Evolutionary conservation across 2,888 invertebrate genomes (phyloP).

Genomic region (Allygus modestus): DNA sequence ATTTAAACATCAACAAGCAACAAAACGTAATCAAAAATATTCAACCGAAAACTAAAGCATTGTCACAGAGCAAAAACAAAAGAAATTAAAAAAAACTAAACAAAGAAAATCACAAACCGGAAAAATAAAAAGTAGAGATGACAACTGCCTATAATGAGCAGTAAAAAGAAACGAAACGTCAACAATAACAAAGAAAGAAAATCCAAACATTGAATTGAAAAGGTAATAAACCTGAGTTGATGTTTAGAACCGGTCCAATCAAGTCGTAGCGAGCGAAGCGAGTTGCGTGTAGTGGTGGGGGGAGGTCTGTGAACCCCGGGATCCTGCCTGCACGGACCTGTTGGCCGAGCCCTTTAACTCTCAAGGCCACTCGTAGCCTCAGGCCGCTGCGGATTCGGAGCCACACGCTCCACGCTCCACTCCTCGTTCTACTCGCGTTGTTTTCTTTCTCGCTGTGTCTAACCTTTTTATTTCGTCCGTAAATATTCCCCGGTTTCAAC

Average conservation of each 20-base stretch:
- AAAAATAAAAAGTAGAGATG: slow-evolving; percentile 30
- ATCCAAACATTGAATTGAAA: slow-evolving; percentile 44
- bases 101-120: slow-evolving; percentile 6
- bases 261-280: background rate
- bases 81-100: background rate
- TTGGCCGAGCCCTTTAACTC: slow-evolving; percentile 23
- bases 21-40: too few relatives aligned
- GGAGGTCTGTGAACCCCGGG: slow-evolving; percentile 18
- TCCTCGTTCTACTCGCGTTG: background rate
- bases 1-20: too few relatives aligned
- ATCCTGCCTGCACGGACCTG: background rate
- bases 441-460: slow-evolving; percentile 26
- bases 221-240: slow-evolving; percentile 45
- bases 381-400: slow-evolving; percentile 28
- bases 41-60: background rate
- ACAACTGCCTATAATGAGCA: slow-evolving; percentile 39
- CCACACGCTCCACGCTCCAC: slow-evolving; percentile 1
- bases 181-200: slow-evolving; percentile 41
- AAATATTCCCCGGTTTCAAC: background rate
- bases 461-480: slow-evolving; percentile 18
- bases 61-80: background rate
- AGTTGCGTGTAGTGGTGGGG: background rate
- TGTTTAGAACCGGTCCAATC: slow-evolving; percentile 38
- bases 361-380: slow-evolving; percentile 10
- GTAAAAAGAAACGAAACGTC: slow-evolving; percentile 13